Percentiles rank a stretch among this genome's conserved stretches.
These are phyloP conservation scores for Rhizoglyphus robini DNA, from an alignment of 1,140 invertebrate genomes.

Conservation along the genomic window DNA sequence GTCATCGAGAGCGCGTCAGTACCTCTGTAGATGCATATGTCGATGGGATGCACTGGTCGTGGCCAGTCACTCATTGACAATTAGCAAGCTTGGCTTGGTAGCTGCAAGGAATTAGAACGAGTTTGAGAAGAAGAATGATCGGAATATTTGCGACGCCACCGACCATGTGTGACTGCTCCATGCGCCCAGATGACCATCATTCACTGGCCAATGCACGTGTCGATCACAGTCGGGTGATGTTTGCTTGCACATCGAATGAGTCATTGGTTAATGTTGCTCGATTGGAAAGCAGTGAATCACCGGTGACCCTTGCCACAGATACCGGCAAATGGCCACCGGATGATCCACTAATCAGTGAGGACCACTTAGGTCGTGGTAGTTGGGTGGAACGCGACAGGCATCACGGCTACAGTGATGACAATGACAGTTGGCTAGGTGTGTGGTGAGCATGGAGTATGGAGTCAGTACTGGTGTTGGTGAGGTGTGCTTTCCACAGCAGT, in stretches of 20 bases:
- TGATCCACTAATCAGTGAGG: neutral
- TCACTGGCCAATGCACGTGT: neutral
- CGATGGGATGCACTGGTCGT: neutral
- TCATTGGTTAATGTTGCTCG: neutral
- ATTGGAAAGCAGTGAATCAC: neutral
- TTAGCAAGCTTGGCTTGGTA: neutral
- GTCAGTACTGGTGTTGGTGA: too few species aligned
- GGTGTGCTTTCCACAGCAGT: neutral
- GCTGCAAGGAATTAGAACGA: slow-evolving; percentile 6
- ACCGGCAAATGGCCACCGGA: neutral
- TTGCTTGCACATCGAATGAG: neutral
- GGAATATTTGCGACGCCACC: neutral
- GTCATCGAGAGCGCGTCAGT: neutral
- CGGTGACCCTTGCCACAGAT: too few species aligned
- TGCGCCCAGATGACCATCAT: neutral
- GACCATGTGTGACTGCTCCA: neutral
- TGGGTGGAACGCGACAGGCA: too few species aligned
- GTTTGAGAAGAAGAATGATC: neutral
- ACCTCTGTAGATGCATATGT: neutral
- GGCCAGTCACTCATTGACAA: neutral
- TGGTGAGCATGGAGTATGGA: too few species aligned
- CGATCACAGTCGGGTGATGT: neutral
- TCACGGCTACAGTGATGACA: too few species aligned
- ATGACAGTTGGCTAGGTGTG: too few species aligned
- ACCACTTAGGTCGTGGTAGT: too few species aligned